Evolutionary conservation across 2,797 vertebrate species (phyloP), one percentile per base, ranked within the genome.

Genomic region (Valencia hispanica): DNA sequence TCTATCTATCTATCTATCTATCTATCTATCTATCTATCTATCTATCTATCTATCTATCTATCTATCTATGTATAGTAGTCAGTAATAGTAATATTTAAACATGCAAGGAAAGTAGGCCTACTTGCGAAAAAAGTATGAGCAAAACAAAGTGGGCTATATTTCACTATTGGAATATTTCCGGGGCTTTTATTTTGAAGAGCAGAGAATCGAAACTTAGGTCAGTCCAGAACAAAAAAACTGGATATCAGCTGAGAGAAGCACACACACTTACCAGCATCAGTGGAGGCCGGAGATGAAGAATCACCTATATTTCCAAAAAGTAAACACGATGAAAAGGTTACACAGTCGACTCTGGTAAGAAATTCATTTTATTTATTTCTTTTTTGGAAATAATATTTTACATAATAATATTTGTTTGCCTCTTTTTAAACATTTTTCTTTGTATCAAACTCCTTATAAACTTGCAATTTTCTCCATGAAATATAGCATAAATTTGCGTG

Each of bases 141-240:
- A n/a, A n/a, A n/a, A n/a, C n/a, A n/a, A n/a, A n/a, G n/a, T n/a
- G n/a, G n/a, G n/a, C n/a, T n/a, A n/a, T n/a, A n/a, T n/a, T n/a
- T n/a, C n/a, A n/a, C n/a, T n/a, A n/a, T n/a, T n/a, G n/a, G 2
- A 15, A 25, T 9, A 1, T 53, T n/a, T 53, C 4, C 1, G 0
- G 55, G 22, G 36, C 41, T 74, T 78, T 78, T 78, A 74, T 45
- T 61, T 76, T 45, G 63, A 10, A 0, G n/a, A 10, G 9, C 22
- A 27, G 32, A 72, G 63, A 82, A 43, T 50, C 43, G 70, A 75
- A 73, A 75, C n/a, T 36, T 43, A 68, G 1, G 12, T n/a, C n/a
- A n/a, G n/a, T n/a, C n/a, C n/a, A n/a, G n/a, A n/a, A n/a, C n/a
- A n/a, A n/a, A n/a, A 20, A 66, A 79, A 51, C 11, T 7, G 0